phyloP scores from a whole-genome alignment of 2,888 invertebrate species.

The Barypeithes pellucidus region DNA sequence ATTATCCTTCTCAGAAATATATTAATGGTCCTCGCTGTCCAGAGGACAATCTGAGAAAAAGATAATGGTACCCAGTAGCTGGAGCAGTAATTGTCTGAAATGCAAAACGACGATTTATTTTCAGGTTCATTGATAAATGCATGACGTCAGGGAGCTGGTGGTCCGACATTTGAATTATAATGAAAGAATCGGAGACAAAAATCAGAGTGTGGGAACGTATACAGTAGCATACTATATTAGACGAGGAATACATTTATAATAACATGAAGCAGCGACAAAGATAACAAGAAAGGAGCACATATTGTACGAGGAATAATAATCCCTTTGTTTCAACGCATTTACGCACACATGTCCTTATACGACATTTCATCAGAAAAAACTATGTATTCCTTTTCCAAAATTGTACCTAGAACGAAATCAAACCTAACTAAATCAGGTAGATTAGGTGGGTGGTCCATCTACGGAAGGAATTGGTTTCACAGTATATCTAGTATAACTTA shows the following conservation, averaged over 20 bases:
- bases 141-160: constrained; percentile 67
- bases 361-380: too few relatives aligned
- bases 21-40: constrained; percentile 41
- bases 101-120: constrained; percentile 55
- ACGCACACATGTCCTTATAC: too few relatives aligned
- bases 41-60: constrained; percentile 48
- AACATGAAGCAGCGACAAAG: neutral
- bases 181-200: constrained; percentile 58
- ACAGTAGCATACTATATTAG: neutral
- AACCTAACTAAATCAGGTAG: too few relatives aligned
- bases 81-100: constrained; percentile 56
- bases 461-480: too few relatives aligned
- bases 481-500: too few relatives aligned
- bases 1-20: constrained; percentile 18
- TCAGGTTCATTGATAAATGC: constrained; percentile 65
- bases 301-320: neutral
- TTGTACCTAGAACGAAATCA: too few relatives aligned
- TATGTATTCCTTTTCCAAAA: too few relatives aligned
- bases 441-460: too few relatives aligned
- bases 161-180: constrained; percentile 70
- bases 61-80: constrained; percentile 49
- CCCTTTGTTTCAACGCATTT: too few relatives aligned
- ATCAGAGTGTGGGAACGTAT: constrained; percentile 56
- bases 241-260: neutral
- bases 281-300: neutral